Evolutionary conservation across 2,797 vertebrate genomes (phyloP).

Genomic region (Tenualosa thibaudeaui): DNA sequence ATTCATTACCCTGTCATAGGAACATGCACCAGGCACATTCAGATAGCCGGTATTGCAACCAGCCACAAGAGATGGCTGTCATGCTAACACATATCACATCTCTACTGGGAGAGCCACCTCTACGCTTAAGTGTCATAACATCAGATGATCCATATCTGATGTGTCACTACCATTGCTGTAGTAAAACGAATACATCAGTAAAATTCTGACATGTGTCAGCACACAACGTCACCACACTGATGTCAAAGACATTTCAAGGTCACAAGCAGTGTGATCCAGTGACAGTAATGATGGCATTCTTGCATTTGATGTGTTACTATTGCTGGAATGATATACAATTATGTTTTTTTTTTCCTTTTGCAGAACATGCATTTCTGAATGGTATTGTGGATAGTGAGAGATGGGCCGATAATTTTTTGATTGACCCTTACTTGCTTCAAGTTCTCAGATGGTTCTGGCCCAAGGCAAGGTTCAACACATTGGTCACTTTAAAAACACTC

Average conservation of each 20-base stretch:
- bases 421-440: neutral
- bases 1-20: constrained; percentile 58
- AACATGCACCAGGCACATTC: neutral
- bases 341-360: neutral
- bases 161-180: neutral
- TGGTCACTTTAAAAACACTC: neutral
- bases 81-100: neutral
- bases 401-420: too few relatives aligned
- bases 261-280: neutral
- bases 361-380: neutral
- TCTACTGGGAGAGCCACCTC: neutral
- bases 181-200: neutral
- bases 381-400: neutral
- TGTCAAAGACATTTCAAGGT: neutral
- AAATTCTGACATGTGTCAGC: neutral
- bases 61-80: neutral
- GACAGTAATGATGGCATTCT: neutral
- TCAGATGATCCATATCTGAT: neutral
- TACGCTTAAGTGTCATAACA: neutral
- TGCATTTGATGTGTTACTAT: neutral
- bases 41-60: neutral
- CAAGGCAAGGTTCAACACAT: neutral
- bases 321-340: neutral
- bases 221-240: neutral
- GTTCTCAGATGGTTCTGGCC: neutral